Percentiles rank a stretch among this genome's conserved stretches.
phyloP scores from a whole-genome alignment of 1,140 invertebrate genomes.

The Nymphalis io region DNA sequence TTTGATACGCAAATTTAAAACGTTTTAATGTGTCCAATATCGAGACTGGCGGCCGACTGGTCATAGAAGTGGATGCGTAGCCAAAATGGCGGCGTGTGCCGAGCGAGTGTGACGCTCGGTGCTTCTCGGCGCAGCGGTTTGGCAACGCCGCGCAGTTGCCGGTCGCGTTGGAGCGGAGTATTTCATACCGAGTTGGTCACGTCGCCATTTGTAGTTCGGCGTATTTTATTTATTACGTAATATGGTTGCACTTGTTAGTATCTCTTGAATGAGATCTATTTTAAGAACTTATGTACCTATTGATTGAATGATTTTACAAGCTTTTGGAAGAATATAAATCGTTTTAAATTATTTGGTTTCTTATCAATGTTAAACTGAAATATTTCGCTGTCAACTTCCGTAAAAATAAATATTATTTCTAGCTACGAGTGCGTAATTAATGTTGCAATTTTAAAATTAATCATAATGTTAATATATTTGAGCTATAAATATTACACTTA shows the following conservation, averaged over 20 bases:
- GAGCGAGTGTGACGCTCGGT: background rate
- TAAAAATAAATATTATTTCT: too few species aligned
- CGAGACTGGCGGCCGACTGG: conserved; percentile 5
- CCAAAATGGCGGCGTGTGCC: conserved; percentile 17
- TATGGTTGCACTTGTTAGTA: background rate
- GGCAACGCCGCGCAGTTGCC: conserved; percentile 24
- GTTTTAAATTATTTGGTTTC: too few species aligned
- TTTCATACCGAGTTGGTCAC: conserved; percentile 8
- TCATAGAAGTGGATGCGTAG: conserved; percentile 14
- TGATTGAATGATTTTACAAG: too few species aligned
- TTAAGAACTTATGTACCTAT: too few species aligned
- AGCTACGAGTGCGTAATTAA: background rate
- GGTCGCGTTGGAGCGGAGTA: background rate
- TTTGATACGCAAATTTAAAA: background rate
- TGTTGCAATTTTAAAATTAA: background rate
- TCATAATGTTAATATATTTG: too few species aligned
- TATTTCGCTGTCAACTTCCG: too few species aligned
- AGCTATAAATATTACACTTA: background rate
- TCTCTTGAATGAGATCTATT: too few species aligned
- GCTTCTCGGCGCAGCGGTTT: conserved; percentile 2
- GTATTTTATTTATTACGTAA: background rate
- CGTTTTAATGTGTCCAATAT: background rate
- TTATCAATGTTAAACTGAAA: too few species aligned
- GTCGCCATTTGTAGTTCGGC: background rate
- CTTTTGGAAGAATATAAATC: too few species aligned